Conservation (phyloP, 2,113 vertebrate species). For the Mormoops blainvillei region DNA sequence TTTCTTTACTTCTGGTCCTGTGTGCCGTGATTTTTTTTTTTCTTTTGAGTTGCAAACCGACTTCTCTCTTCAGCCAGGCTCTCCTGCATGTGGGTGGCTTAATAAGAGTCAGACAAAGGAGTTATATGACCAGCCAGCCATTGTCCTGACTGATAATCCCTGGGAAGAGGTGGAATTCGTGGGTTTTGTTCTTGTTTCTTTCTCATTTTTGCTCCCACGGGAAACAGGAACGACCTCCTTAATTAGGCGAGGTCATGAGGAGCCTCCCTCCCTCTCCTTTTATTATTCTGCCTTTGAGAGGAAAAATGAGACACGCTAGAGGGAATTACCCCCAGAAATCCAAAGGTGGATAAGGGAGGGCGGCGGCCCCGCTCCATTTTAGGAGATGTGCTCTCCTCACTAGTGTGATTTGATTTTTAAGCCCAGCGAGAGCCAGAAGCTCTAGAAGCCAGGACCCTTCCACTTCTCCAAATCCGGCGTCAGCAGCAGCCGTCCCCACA, state of each 20-base stretch:
- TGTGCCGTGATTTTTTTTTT: not conserved
- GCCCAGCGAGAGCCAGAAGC: not conserved
- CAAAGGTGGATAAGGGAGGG: not conserved
- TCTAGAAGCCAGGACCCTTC: not conserved
- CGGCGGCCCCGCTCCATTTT: not conserved
- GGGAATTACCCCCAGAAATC: slow-evolving; percentile 41
- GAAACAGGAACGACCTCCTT: slow-evolving; percentile 18
- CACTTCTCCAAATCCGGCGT: not conserved
- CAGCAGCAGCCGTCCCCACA: not conserved
- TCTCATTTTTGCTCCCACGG: not conserved
- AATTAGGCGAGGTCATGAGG: not conserved
- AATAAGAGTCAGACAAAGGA: not conserved
- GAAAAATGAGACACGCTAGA: slow-evolving; percentile 23
- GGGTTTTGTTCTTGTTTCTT: not conserved
- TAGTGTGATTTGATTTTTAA: slow-evolving; percentile 8
- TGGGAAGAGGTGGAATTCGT: not conserved
- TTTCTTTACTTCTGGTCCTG: not conserved
- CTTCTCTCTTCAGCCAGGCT: not conserved
- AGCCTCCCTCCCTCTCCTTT: slow-evolving; percentile 20
- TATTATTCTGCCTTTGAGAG: slow-evolving; percentile 38
- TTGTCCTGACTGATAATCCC: not conserved
- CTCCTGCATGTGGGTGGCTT: not conserved
- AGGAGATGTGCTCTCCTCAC: not conserved
- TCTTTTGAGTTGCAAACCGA: not conserved
- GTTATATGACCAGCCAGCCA: not conserved